These are phyloP conservation scores for Cyclargus thomasi DNA, from an alignment of 1,140 invertebrate genomes.

Conservation along the genomic window DNA sequence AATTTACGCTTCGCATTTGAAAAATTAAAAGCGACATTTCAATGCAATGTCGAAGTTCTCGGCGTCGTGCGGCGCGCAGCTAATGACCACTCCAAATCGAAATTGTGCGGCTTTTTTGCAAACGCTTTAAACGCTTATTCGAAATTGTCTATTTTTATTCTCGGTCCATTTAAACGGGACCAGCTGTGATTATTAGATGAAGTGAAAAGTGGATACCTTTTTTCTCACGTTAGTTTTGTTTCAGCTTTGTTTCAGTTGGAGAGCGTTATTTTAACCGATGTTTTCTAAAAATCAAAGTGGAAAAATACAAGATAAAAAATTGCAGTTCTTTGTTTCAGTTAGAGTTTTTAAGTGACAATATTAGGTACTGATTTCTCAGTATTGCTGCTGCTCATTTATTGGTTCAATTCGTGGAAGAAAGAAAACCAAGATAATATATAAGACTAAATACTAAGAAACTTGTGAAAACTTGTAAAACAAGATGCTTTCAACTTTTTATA, in stretches of 20 bases:
- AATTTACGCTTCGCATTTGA: conserved; percentile 66
- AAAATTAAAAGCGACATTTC: conserved; percentile 69
- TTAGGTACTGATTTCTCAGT: no score
- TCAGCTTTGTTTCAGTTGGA: neutral
- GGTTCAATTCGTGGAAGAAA: neutral
- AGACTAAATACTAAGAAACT: neutral
- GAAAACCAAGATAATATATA: neutral
- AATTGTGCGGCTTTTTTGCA: conserved; percentile 52
- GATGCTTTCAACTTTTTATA: neutral
- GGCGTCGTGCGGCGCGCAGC: conserved; percentile 36
- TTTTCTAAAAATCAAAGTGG: neutral
- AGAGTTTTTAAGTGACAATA: no score
- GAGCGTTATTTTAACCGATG: neutral
- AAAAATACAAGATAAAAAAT: no score
- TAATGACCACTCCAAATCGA: conserved; percentile 66
- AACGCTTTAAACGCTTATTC: conserved; percentile 55
- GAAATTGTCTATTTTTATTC: conserved; percentile 34
- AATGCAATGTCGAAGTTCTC: conserved; percentile 60
- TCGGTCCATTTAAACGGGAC: conserved; percentile 9
- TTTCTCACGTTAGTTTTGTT: neutral
- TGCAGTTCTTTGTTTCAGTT: no score
- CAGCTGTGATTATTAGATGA: conserved; percentile 12
- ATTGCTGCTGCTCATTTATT: no score
- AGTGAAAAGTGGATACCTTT: neutral
- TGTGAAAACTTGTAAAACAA: neutral